phyloP scores from a whole-genome alignment of 2,797 vertebrate genomes.

The Dromococcyx pavoninus region DNA sequence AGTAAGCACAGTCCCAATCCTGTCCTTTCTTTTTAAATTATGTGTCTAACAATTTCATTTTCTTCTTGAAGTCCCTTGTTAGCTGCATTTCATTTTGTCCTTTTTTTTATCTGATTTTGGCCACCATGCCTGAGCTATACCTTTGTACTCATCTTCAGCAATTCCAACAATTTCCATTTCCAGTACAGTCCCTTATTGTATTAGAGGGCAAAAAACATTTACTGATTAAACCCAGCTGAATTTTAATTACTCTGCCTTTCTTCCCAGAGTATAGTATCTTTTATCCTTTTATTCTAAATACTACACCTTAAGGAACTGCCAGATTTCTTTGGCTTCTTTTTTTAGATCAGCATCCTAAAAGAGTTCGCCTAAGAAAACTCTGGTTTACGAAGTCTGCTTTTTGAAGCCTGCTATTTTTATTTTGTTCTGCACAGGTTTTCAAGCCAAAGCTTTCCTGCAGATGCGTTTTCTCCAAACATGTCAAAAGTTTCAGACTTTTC shows the following conservation, averaged over 20 bases:
- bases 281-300: conserved; percentile 28
- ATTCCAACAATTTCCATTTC: not conserved
- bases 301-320: not conserved
- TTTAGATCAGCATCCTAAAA: not conserved
- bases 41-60: not conserved
- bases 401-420: conserved; percentile 7
- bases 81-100: not conserved
- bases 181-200: not conserved
- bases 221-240: not conserved
- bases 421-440: not conserved
- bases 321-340: not conserved
- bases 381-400: conserved; percentile 43
- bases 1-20: not conserved
- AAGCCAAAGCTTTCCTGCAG: not conserved
- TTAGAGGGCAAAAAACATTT: not conserved
- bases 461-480: conserved; percentile 32
- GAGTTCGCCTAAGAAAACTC: not conserved
- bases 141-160: not conserved
- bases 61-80: not conserved
- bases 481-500: not conserved
- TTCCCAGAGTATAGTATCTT: not conserved
- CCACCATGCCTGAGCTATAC: not conserved
- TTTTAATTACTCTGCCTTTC: not conserved
- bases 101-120: not conserved
- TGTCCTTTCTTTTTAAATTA: not conserved